Evolutionary conservation across 2,113 vertebrate species (phyloP), one percentile per base, ranked within the genome.

Genomic region (Elaphurus davidianus): DNA sequence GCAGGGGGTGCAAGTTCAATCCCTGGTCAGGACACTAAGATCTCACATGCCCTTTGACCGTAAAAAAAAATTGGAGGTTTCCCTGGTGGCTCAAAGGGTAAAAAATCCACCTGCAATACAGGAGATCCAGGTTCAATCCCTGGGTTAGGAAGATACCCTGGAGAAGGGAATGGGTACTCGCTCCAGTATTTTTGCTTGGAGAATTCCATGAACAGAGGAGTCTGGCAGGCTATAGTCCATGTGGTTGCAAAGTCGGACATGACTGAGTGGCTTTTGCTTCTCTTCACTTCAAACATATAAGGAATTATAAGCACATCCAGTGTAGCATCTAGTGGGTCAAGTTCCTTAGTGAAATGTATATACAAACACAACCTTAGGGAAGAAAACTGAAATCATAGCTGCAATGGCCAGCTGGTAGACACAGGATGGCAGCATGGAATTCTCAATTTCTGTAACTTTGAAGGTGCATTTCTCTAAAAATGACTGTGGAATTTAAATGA

Each of bases 341-440:
- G 71, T 50, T 82, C 52, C 67, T 60, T 15, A 15, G 27, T 40
- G 25, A 57, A 57, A 23, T n/a, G 28, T 30, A 9, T 57, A 25
- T 19, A 27, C 78, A 93, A 67, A 83, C 33, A 84, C 23, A 87
- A 3, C 45, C 52, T 45, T 54, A 50, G 40, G 19, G 55, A 54
- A 83, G 83, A 50, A 64, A 40, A 74, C 19, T 1, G 55, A 94
- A 96, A 45, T 54, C 79, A 45, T 15, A 94, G 43, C 57, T 94
- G 60, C 91, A 94, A 7, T 76, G 64, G 64, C 59, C 81, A 43
- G 71, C 84, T 59, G 40, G 87, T 64, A 28, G 90, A 67, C 83
- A 95, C 45, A 95, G 59, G 71, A 86, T 78, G 52, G 67, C 62
- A 95, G 36, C 93, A 55, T 12, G 85, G 79, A 90, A 83, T 90